Evolutionary conservation across 2,888 invertebrate genomes (phyloP).

Genomic region (Zootermopsis nevadensis): DNA sequence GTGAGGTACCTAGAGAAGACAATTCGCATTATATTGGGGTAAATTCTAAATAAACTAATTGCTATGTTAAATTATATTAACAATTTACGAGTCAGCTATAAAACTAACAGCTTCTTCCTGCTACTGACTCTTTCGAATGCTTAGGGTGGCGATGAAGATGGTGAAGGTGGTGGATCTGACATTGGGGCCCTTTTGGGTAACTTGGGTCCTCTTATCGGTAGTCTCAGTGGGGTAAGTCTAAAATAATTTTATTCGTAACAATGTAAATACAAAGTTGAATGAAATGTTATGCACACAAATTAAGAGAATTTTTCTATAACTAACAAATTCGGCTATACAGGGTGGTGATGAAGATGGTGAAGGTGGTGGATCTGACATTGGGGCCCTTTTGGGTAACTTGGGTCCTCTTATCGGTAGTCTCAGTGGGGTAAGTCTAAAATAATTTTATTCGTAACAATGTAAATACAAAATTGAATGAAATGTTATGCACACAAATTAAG

Average conservation of each 20-base stretch:
- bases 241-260: background rate
- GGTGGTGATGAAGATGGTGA: conserved; percentile 18
- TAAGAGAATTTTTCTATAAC: background rate
- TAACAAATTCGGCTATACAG: background rate
- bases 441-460: background rate
- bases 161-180: conserved; percentile 39
- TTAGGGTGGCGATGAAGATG: conserved; percentile 30
- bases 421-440: conserved; percentile 25
- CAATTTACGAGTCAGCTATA: too few relatives aligned
- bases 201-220: conserved; percentile 32
- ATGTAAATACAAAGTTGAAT: background rate
- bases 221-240: conserved; percentile 46
- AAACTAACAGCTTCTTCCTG: background rate
- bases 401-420: background rate
- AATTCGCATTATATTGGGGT: too few relatives aligned
- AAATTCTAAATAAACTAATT: too few relatives aligned
- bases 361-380: conserved; percentile 23
- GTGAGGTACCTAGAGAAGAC: too few relatives aligned
- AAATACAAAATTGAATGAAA: background rate
- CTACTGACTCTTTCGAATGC: background rate
- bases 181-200: conserved; percentile 31
- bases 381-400: background rate
- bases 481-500: background rate
- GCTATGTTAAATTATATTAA: too few relatives aligned
- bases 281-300: background rate